These are phyloP conservation scores for Sphaerophoria taeniata DNA, from an alignment of 2,888 invertebrate species.

Conservation along the genomic window DNA sequence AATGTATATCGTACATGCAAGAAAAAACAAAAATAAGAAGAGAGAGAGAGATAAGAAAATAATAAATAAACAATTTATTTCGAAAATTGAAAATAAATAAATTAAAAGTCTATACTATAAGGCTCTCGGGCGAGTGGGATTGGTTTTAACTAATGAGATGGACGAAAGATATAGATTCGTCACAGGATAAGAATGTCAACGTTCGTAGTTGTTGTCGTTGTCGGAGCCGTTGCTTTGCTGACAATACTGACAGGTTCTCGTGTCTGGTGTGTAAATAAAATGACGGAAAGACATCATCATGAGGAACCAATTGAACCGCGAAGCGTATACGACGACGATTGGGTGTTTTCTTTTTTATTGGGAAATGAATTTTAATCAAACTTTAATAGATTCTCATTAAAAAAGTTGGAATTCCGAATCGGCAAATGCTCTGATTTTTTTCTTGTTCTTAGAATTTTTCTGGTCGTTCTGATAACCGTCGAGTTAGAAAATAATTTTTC, in stretches of 20 bases:
- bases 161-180: conserved; percentile 38
- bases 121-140: no score
- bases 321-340: background rate
- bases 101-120: conserved; percentile 50
- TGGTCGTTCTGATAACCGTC: no score
- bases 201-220: no score
- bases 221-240: no score
- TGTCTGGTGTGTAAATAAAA: background rate
- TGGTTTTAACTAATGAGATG: conserved; percentile 56
- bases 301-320: background rate
- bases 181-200: background rate
- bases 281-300: conserved; percentile 5
- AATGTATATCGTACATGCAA: conserved; percentile 39
- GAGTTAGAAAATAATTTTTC: no score
- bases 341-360: background rate
- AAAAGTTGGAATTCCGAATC: background rate
- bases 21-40: conserved; percentile 64
- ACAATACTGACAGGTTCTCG: background rate
- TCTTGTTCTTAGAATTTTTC: background rate
- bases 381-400: background rate
- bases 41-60: conserved; percentile 4
- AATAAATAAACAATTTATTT: conserved; percentile 40
- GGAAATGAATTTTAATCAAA: conserved; percentile 8
- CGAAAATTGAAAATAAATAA: conserved; percentile 69
- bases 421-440: no score